Evolutionary conservation across 1,140 invertebrate species (phyloP), one percentile per base, ranked within the genome.

Genomic region (Colletes latitarsis): DNA sequence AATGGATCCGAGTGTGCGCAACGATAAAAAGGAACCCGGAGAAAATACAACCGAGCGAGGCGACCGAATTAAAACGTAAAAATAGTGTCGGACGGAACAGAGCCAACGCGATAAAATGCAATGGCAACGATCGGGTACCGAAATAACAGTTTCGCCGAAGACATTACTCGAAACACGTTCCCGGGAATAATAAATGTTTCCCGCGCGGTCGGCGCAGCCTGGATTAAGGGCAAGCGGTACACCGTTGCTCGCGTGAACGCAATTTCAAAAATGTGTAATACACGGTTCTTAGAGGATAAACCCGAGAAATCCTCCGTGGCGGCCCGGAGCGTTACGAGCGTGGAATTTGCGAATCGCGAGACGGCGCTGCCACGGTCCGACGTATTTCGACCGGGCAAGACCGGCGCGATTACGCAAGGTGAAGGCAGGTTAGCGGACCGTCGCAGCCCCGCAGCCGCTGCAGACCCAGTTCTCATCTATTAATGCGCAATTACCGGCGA

Each of bases 391-490:
- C 68, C 62, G 63, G 66, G 39, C 81, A 70, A 83, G 72, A 66
- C 74, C 73, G 70, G 66, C 69, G 72, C 46, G 78, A 86, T 85
- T 87, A 64, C 83, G 85, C 88, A 85, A 87, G 79, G 64, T 68
- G 79, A 82, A 84, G 83, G 81, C 76, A 64, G 81, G 75, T 76
- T 79, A 83, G 58, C 41, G 69, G 80, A 66, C 52, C 82, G 66
- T 58, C 68, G 83, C 67, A 60, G 76, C 69, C 81, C 60, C 58
- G 75, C 67, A 60, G 77, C 66, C 77, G 58, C 19, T n/a, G 64
- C 67, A 87, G 89, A 90, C 90, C 89, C 87, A 90, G 88, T 91
- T 91, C 90, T 90, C 90, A 89, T 89, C 90, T 88, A 91, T 90
- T 91, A 90, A 91, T 86, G 87, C 84, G 79, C 89, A 88, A 91